Base-by-base conservation (phyloP, 37 sponge, comb jelly and placozoan species). In the Ianthella basta region DNA sequence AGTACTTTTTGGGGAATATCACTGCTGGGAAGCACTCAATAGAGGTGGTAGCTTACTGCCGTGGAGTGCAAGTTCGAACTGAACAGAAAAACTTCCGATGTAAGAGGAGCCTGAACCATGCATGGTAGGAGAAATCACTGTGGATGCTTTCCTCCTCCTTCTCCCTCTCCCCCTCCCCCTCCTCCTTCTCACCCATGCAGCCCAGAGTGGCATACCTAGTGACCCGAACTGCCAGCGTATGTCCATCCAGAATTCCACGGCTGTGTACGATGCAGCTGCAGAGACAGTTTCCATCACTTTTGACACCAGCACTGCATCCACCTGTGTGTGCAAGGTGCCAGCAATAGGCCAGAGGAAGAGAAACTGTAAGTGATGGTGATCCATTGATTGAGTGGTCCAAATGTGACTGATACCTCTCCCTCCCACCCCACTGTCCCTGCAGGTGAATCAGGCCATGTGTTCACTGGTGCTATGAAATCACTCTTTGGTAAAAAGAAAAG, bases 191-290 rank as follows among this genome's bases (percentile, higher is more conserved):
- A 6, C 1, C 35, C 19, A 6, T 69, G 2, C 70, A 69, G 70
- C 70, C 34, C 70, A 69, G 34, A 69, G 70, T 69, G 70, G 70
- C 34, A 30, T 69, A 13, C 70, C 70, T n/a, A 69, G 34, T 30
- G 70, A 69, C 34, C 70, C 70, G 0, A 61, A 25, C n/a, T 69
- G 70, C 27, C 35, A 69, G 35, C 70, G 70, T 30, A 18, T 69
- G 29, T 18, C 33, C 34, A 30, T 69, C 70, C 35, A 32, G 35
- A 30, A 69, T 30, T 30, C 70, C 70, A 30, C 35, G 29, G 70
- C 70, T 6, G 3, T 33, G 15, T 69, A 69, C 8, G 70, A 69
- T 33, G 1, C 32, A 18, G 29, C 35, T 32, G 34, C 32, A 32
- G 70, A 32, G 34, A 69, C 70, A 3, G 70, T 69, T 4, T 10